Percentiles rank a stretch among this genome's conserved stretches.
These are phyloP conservation scores for rabbit (Oryctolagus cuniculus) DNA, from an alignment of 2,113 vertebrate species.

Conservation along the genomic window DNA sequence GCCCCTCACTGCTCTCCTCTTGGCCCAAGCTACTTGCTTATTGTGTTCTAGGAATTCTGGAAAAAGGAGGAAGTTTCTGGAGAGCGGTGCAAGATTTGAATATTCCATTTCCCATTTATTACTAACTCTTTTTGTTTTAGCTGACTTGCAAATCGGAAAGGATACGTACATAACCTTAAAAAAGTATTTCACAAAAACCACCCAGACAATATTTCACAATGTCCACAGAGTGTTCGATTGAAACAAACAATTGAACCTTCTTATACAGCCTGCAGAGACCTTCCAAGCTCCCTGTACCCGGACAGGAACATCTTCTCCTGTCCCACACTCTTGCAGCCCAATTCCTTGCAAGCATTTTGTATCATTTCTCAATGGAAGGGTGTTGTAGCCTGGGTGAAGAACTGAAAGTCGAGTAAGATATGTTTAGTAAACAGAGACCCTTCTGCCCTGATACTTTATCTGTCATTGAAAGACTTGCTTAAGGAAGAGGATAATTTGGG, in stretches of 20 bases:
- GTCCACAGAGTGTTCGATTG: background rate
- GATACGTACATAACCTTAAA: background rate
- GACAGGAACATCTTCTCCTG: background rate
- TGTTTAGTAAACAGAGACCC: background rate
- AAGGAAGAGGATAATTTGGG: background rate
- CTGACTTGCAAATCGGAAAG: background rate
- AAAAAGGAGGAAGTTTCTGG: background rate
- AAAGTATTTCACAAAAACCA: background rate
- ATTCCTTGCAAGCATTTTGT: background rate
- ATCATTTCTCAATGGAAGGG: background rate
- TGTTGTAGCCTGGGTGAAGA: background rate
- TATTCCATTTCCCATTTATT: slow-evolving; percentile 20
- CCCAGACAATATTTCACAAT: background rate
- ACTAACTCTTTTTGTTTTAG: background rate
- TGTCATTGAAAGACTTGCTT: background rate
- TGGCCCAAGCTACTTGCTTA: background rate
- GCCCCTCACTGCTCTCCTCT: background rate
- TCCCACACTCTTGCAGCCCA: background rate
- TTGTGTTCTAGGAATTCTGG: background rate
- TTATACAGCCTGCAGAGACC: background rate
- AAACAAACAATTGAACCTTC: background rate
- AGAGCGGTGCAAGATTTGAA: background rate
- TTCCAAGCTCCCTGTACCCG: background rate
- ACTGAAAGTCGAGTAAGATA: background rate
- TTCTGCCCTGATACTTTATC: background rate